These are phyloP conservation scores for Myopa tessellatipennis DNA, from an alignment of 2,888 invertebrate genomes.

Conservation along the genomic window DNA sequence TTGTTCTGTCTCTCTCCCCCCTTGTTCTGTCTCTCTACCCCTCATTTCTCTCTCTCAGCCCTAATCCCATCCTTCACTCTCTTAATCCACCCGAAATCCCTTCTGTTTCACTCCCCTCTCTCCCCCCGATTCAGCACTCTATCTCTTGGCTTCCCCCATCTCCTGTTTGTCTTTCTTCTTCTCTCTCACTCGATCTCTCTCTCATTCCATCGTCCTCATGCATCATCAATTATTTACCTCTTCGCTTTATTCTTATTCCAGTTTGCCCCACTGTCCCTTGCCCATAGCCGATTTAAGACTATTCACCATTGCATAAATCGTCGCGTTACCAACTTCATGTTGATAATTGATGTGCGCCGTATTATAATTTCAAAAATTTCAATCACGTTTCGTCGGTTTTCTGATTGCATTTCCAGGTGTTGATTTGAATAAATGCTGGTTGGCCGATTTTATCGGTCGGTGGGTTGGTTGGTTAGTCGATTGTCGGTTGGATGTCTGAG, in stretches of 20 bases:
- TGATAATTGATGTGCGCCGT: conserved; percentile 19
- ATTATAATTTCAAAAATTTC: conserved; percentile 26
- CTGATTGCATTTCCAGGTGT: conserved; percentile 39
- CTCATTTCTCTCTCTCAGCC: no score
- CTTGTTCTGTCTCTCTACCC: no score
- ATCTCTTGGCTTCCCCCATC: no score
- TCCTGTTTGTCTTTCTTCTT: no score
- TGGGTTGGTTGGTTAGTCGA: background rate
- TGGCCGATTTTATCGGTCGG: background rate
- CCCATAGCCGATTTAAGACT: background rate
- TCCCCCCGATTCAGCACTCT: no score
- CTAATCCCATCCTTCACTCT: no score
- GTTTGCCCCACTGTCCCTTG: background rate
- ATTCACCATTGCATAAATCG: background rate
- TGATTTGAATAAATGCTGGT: conserved; percentile 33
- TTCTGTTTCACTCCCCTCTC: no score
- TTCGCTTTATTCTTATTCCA: background rate
- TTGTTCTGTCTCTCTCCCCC: background rate
- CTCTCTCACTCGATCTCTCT: background rate
- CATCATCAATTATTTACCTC: background rate
- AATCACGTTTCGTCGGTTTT: conserved; percentile 35
- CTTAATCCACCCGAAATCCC: no score
- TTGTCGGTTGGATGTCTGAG: background rate
- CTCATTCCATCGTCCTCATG: no score
- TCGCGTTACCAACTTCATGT: conserved; percentile 21